A percentile compares a stretch with the other conserved stretches of the same genome.
Conservation (phyloP, 2,113 vertebrate species). For the Cavia aperea region DNA sequence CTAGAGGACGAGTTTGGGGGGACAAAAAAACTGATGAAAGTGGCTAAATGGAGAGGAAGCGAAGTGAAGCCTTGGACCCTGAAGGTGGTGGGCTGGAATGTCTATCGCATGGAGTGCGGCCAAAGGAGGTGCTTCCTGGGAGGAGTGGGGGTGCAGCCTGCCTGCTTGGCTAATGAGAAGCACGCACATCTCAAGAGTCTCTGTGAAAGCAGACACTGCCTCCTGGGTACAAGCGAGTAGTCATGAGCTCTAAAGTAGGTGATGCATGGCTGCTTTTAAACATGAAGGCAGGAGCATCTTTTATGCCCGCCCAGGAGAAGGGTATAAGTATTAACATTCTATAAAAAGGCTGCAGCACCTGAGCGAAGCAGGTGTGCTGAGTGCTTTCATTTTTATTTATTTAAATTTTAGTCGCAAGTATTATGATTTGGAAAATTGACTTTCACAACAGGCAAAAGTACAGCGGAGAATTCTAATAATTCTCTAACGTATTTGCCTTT, state of each 20-base stretch:
- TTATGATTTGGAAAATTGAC: slow-evolving; percentile 44
- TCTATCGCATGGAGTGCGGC: accelerated
- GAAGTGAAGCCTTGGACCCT: neutral
- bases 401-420: slow-evolving; percentile 40
- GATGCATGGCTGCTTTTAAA: slow-evolving; percentile 56
- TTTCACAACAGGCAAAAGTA: slow-evolving; percentile 19
- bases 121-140: neutral
- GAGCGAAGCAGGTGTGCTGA: slow-evolving; percentile 28
- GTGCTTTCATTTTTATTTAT: slow-evolving; percentile 49
- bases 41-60: neutral
- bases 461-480: slow-evolving; percentile 14
- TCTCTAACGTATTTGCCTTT: slow-evolving; percentile 4
- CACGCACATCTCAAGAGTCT: neutral
- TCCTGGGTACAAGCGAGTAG: slow-evolving; percentile 23
- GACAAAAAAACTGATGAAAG: neutral
- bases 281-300: slow-evolving; percentile 54
- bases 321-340: slow-evolving; percentile 60
- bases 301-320: slow-evolving; percentile 57
- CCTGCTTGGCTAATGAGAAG: neutral
- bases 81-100: neutral
- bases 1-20: neutral
- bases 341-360: slow-evolving; percentile 46
- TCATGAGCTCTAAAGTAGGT: neutral
- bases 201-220: slow-evolving; percentile 4
- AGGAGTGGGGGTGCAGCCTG: neutral